These are phyloP conservation scores for Crotalus horridus DNA, from an alignment of 2,113 vertebrate species.

Conservation along the genomic window DNA sequence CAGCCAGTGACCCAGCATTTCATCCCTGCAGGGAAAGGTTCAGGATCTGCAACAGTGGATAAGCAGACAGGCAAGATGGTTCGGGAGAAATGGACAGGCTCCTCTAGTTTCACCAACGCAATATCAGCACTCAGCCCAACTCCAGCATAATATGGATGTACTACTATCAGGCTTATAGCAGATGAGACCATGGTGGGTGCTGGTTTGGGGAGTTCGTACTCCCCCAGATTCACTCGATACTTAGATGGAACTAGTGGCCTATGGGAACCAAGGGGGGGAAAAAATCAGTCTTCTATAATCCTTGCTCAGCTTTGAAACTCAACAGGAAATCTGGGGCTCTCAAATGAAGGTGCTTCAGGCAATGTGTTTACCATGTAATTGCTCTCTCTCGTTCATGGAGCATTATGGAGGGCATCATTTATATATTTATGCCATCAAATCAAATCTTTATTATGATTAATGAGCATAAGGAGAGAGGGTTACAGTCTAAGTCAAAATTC, in stretches of 20 bases:
- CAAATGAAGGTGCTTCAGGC: background rate
- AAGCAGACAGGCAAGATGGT: slow-evolving; percentile 33
- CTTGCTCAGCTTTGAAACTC: background rate
- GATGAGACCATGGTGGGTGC: slow-evolving; percentile 8
- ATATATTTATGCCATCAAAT: background rate
- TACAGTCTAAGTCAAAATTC: background rate
- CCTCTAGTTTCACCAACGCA: slow-evolving; percentile 28
- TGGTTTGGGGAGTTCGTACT: slow-evolving; percentile 24
- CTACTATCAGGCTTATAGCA: slow-evolving; percentile 1
- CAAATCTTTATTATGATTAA: background rate
- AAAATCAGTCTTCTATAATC: background rate
- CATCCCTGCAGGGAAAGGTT: slow-evolving; percentile 12
- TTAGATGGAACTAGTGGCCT: background rate
- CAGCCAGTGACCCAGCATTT: slow-evolving; percentile 48
- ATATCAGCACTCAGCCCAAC: slow-evolving; percentile 30
- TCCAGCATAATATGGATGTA: slow-evolving; percentile 13
- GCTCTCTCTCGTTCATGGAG: background rate
- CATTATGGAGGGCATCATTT: background rate
- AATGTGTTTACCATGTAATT: background rate
- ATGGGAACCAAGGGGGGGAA: background rate
- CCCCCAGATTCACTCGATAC: slow-evolving; percentile 14
- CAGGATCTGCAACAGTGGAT: background rate
- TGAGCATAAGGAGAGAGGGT: background rate
- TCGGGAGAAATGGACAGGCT: background rate
- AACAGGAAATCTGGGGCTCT: background rate